Evolutionary conservation across 2,888 invertebrate species (phyloP), one percentile per base, ranked within the genome.

Genomic region (Caenorhabditis afra): DNA sequence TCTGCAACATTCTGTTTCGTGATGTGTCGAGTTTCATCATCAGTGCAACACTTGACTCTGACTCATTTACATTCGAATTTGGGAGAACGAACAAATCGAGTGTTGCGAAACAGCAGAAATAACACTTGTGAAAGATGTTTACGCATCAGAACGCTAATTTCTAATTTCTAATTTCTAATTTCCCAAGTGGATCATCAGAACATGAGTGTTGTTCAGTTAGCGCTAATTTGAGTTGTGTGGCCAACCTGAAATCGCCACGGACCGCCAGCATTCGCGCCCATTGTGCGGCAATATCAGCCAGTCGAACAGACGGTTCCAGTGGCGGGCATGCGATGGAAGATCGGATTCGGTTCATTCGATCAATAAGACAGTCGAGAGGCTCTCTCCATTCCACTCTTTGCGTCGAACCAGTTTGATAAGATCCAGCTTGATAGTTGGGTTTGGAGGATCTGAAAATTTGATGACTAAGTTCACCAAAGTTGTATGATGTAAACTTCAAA

Each of bases 221-320:
- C n/a, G n/a, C n/a, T n/a, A n/a, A 41, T 3, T 8, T 14, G 14
- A 14, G 41, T 11, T 3, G 14, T 8, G 41, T 11, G 11, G 39
- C n/a, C 14, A 45, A 81, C 83, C 79, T 71, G 55, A 83, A 81
- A 11, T 80, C 80, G 16, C 81, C 81, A 22, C 70, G 53, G 8
- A 59, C 37, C 4, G 79, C 81, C n/a, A 83, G 55, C 65, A 66
- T 66, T 23, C 68, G 62, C 1, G 83, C 83, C 83, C 83, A 83
- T 37, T 77, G 58, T 8, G 81, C 81, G 4, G 83, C 80, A 52
- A 75, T 77, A 58, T 78, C 79, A 22, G 83, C 83, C 5, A 83
- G 50, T 49, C 79, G 23, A 3, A 81, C 73, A 7, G 78, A 80
- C 2, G 80, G 81, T 18, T 81, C 70, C 1, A 83, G 52, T 35